Base-by-base conservation (phyloP, 2,888 invertebrate genomes). In the Parnassius mnemosyne region DNA sequence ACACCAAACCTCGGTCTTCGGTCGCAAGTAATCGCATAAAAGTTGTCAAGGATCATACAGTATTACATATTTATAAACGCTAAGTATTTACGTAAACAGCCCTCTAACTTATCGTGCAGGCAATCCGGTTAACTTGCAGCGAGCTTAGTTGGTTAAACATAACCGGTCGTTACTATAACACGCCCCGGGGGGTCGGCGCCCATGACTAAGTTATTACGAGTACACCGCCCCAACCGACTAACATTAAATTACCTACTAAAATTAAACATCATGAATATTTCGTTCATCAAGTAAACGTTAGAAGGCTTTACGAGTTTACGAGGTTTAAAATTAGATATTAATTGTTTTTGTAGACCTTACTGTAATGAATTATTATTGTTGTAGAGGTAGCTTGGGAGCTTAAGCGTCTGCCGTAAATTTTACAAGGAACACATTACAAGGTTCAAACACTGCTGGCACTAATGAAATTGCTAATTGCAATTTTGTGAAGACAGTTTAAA, bases 121-220 rank as follows among this genome's bases (percentile, higher is more conserved):
- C 61, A 51, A 55, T 50, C 54, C 55, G 42, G 51, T 51, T 61
- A 61, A 44, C 44, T 61, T 56, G 61, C 61, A 61, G 13, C 50
- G 25, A n/a, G 44, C 46, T 61, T 51, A 61, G 55, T 44, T 51
- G 61, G 61, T 61, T 61, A 61, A 60, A 51, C 61, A 34, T 49
- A 46, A 41, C 53, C 44, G 20, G 49, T 51, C 43, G 55, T 61
- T 61, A 61, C 58, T 9, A 13, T 58, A 58, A 53, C 58, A 51
- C 58, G 58, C 58, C 58, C 60, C 60, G 7, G 55, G 51, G 61
- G 57, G 49, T 9, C 1, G 46, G 50, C 51, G 55, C 11, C 34
- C 11, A 46, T 13, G 52, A 55, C 44, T 61, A 55, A 61, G 44
- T 61, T 61, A 60, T 42, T 41, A 42, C n/a, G n/a, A n/a, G n/a